Evolutionary conservation across 2,888 invertebrate genomes (phyloP).

Genomic region (Chrysomela aeneicollis): DNA sequence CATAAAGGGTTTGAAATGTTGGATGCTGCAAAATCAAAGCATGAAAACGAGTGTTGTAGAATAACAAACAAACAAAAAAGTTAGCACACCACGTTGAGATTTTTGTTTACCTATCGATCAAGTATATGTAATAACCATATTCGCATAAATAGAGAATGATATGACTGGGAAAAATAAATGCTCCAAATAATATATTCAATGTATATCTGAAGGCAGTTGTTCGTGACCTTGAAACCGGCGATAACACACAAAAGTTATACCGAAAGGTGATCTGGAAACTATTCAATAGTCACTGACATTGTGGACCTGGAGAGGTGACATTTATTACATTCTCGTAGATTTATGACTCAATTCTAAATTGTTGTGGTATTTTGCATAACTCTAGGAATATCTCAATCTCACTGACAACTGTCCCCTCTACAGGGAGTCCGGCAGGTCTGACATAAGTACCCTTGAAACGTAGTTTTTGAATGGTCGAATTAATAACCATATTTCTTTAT

Average conservation of each 20-base stretch:
- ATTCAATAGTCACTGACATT: conserved; percentile 37
- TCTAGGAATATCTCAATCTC: conserved; percentile 51
- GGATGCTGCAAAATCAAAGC: too few species aligned
- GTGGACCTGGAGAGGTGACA: conserved; percentile 39
- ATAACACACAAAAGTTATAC: conserved; percentile 26
- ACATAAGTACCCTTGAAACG: conserved; percentile 24
- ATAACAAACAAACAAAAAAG: too few species aligned
- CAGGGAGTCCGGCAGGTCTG: conserved; percentile 46
- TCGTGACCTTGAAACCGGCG: too few species aligned
- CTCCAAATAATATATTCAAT: too few species aligned
- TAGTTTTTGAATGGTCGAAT: conserved; percentile 23
- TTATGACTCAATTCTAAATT: conserved; percentile 46
- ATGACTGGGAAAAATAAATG: too few species aligned
- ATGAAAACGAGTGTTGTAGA: too few species aligned
- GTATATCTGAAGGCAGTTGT: too few species aligned
- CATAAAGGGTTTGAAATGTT: too few species aligned
- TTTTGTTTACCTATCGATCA: too few species aligned
- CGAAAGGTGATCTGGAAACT: conserved; percentile 38
- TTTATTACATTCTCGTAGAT: conserved; percentile 42
- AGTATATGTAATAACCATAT: too few species aligned
- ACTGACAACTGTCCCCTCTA: conserved; percentile 29
- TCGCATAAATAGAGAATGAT: too few species aligned
- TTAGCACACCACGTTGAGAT: too few species aligned
- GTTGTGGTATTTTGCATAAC: conserved; percentile 53
- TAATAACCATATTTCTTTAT: conserved; percentile 30